Base-by-base conservation (phyloP, 2,888 invertebrate genomes). In the Chloromyia formosa region DNA sequence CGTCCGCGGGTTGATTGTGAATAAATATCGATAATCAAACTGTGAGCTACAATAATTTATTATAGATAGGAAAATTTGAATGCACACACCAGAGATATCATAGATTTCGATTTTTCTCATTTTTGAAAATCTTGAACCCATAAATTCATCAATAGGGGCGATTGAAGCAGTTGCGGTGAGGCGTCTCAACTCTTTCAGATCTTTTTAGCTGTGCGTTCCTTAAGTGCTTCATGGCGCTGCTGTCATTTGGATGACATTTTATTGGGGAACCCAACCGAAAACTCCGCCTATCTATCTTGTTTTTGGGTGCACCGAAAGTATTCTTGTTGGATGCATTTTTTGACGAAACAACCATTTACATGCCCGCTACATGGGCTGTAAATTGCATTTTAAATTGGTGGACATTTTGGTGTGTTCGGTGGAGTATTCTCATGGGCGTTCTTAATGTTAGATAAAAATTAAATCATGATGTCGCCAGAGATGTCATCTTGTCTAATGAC, bases 401-500 rank as follows among this genome's bases (percentile, higher is more conserved):
- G 7, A 4, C 27, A 35, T 35, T 35, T 35, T 35, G 2, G 27
- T 35, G 27, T 35, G 27, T 35, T 35, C 27, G 2, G 27, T 7
- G 27, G 27, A 35, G 49, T n/a, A 49, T 49, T 49, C 49, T n/a
- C 49, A 49, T 49, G 49, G 49, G 49, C 49, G 49, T 49, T n/a
- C 10, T 49, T 3, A 49, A 49, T 49, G 49, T 12, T 12, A 7
- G 1, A 49, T 12, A 66, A 35, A 40, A 61, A n/a, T 18, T 62
- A 7, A 14, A 62, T 62, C 16, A 22, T 9, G 20, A 16, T 12
- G 62, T 14, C n/a, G 16, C 7, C 14, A 45, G 22, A 49, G 49
- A 66, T 49, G 66, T 66, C 66, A 66, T 66, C 66, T 45, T 66
- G 66, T 66, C 66, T 66, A 66, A 66, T 66, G 45, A 66, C 14